Percentiles rank a stretch among this genome's conserved stretches.
Conservation (phyloP, 1,140 invertebrate species). For the Drosophila asahinai region DNA sequence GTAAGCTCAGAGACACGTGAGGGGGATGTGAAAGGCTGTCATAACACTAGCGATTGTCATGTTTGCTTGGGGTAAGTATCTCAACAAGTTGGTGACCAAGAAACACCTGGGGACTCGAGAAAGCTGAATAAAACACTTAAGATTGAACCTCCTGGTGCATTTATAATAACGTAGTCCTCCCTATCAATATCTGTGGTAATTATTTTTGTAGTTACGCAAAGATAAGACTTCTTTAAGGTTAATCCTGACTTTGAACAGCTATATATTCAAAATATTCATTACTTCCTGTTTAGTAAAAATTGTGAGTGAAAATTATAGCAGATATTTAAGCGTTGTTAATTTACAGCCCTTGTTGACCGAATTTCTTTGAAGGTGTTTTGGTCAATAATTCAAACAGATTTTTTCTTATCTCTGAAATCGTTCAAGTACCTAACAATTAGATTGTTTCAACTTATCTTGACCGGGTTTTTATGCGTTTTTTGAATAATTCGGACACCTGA, state of each 20-base stretch:
- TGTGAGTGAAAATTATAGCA: background rate
- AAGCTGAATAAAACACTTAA: constrained; percentile 24
- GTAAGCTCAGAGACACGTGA: constrained; percentile 17
- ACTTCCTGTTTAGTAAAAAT: background rate
- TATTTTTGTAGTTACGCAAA: background rate
- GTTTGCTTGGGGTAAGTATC: constrained; percentile 24
- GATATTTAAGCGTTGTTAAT: background rate
- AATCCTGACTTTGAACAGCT: background rate
- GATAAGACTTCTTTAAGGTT: background rate
- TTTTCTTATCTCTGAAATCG: background rate
- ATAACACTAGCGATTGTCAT: constrained; percentile 15
- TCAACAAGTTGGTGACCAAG: constrained; percentile 22
- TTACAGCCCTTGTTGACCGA: background rate
- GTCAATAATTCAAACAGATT: constrained; percentile 18
- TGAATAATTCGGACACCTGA: background rate
- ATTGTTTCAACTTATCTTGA: constrained; percentile 2
- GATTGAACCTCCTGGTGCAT: background rate
- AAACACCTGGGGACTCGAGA: constrained; percentile 21
- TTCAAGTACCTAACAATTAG: background rate
- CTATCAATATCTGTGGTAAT: background rate
- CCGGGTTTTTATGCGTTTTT: constrained; percentile 14
- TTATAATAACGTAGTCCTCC: background rate
- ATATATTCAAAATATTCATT: background rate
- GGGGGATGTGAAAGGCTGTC: constrained; percentile 14
- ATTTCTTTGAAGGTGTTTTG: background rate